Evolutionary conservation across 1,140 invertebrate genomes (phyloP), one percentile per base, ranked within the genome.

Genomic region (Halotydeus destructor): DNA sequence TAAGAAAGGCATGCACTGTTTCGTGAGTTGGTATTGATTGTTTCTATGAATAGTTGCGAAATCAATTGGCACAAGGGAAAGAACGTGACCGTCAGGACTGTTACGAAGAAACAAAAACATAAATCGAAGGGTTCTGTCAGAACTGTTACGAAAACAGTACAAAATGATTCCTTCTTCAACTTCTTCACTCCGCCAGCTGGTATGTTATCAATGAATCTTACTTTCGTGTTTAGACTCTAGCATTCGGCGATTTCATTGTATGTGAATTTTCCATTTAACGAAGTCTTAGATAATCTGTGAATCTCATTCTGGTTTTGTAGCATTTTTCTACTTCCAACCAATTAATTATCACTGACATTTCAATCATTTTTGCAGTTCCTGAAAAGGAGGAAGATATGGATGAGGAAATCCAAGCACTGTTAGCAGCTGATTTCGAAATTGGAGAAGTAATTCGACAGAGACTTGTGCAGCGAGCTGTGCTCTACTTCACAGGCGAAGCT

Each of bases 91-190:
- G 70, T 93, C 2, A 96, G 96, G 65, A 80, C 77, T 9, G 76
- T 97, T 24, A 89, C 89, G 59, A 98, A 97, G 69, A 94, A 89
- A 61, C 89, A 97, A 62, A 97, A 96, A 60, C 89, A 14, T 60
- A 96, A 94, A 69, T 78, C 81, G 2, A 70, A 78, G 47, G 88
- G 85, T 43, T 76, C 80, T 5, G 77, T 84, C 46, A 73, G 89
- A 54, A 91, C 82, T 23, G 74, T 97, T 37, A 86, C 80, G 9
- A 96, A 96, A 69, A 82, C 78, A 44, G 80, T 94, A 41, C 78
- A 63, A 39, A 60, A 58, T 45, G 69, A 70, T 48, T 97, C 89
- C 0, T 99, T 99, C 67, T 99, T 99, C 66, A 96, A 97, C 61
- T 99, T 98, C 70, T 99, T 99, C 65, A 74, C 68, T 49, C 86